Conservation (phyloP, 2,888 invertebrate species). For the Drosophila siamana region DNA sequence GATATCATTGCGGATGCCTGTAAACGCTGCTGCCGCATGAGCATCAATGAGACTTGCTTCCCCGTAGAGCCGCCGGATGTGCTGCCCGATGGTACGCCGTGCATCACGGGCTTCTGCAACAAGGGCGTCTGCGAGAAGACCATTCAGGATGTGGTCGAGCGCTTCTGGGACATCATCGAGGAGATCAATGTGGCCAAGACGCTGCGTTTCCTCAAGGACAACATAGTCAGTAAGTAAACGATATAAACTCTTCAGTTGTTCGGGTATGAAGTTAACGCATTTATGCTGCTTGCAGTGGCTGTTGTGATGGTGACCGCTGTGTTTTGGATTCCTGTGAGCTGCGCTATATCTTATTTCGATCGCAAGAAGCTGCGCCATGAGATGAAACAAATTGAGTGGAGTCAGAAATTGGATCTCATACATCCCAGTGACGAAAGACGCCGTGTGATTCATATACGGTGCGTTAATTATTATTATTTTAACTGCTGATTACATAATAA, state of each 20-base stretch:
- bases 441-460: slow-evolving; percentile 89
- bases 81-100: slow-evolving; percentile 96
- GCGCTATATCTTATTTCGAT: slow-evolving; percentile 94
- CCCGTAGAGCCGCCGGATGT: slow-evolving; percentile 95
- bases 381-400: slow-evolving; percentile 90
- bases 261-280: not conserved
- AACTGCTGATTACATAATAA: not conserved
- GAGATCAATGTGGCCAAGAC: slow-evolving; percentile 98
- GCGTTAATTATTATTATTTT: not conserved
- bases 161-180: slow-evolving; percentile 99
- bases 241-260: not conserved
- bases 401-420: slow-evolving; percentile 89
- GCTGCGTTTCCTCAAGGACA: slow-evolving; percentile 94
- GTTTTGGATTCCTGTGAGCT: slow-evolving; percentile 97
- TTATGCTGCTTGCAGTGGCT: slow-evolving; percentile 84
- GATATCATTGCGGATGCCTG: slow-evolving; percentile 97
- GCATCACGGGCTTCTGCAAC: slow-evolving; percentile 98
- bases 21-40: slow-evolving; percentile 96
- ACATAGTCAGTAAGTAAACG: slow-evolving; percentile 92
- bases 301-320: slow-evolving; percentile 96
- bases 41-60: slow-evolving; percentile 95
- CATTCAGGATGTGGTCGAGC: slow-evolving; percentile 96
- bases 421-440: slow-evolving; percentile 91
- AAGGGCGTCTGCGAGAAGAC: slow-evolving; percentile 98
- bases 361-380: slow-evolving; percentile 90